Evolutionary conservation across 2,888 invertebrate species (phyloP), one percentile per base, ranked within the genome.

Genomic region (Mellilla xanthometata): DNA sequence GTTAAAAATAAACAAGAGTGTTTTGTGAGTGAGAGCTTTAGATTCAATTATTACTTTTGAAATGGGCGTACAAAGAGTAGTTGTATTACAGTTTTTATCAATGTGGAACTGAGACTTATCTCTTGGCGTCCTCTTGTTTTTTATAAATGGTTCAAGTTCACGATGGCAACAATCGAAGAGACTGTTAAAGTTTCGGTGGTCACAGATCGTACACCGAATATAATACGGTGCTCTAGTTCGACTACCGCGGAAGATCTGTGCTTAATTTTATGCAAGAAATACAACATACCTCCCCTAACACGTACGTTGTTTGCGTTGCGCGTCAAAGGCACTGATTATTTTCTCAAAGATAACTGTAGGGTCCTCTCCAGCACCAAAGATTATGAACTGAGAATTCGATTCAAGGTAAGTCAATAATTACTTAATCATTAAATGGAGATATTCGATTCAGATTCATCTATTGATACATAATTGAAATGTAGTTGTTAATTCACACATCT

Each of bases 361-460:
- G 86, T 89, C 48, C 72, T 86, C 35, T 68, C 73, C 45, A 73
- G 82, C 55, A 89, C 92, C 46, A 80, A 90, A 40, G 91, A 91
- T 59, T 93, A 94, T 67, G 95, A 95, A 61, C 93, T 97, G 59
- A 92, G 96, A 51, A 91, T 97, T 65, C 91, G 97, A 39, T 97
- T 94, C 72, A 96, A 95, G 84, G 92, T 93, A 65, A 65, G 62
- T 38, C 4, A 2, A 26, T 19, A 28, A 3, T 24, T 9, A n/a
- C n/a, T n/a, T n/a, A n/a, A n/a, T n/a, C n/a, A n/a, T n/a, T n/a
- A n/a, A n/a, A n/a, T n/a, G n/a, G n/a, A n/a, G n/a, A n/a, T n/a
- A n/a, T n/a, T n/a, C n/a, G n/a, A n/a, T n/a, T n/a, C n/a, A n/a
- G n/a, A n/a, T n/a, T n/a, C n/a, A n/a, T n/a, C n/a, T n/a, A n/a